Evolutionary conservation across 2,888 invertebrate genomes (phyloP), one percentile per base, ranked within the genome.

Genomic region (Eupithecia pulchellata): DNA sequence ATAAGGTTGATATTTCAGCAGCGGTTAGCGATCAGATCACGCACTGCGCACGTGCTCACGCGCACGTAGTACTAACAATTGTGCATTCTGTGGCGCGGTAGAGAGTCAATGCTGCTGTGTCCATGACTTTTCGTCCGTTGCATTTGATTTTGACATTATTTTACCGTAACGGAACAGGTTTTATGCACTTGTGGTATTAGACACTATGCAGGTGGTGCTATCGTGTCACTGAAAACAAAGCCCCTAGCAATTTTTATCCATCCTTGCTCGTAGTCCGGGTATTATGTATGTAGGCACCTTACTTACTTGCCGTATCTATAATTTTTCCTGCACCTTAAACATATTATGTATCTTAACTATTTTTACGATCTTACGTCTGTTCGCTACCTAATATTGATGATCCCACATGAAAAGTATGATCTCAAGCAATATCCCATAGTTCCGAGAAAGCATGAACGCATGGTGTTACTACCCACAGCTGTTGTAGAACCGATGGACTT

Each of bases 401-500:
- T 47, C n/a, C n/a, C 11, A 52, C 25, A 52, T 13, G 5, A 13
- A 52, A 25, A 13, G 4, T 4, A 47, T 0, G 20, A 25, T 29
- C n/a, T 32, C 20, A 34, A 11, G 13, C n/a, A 13, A 32, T 25
- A 20, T 34, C 13, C 13, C 25, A 61, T 20, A 20, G 13, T 20
- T 61, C 61, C 34, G 1, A 34, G 4, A 61, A 61, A n/a, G 14
- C 4, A 1, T 20, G 20, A 25, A 11, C 13, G 32, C 14, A 64
- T 73, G 73, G 73, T 36, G 36, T 47, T 14, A 32, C 67, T 65
- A 64, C 34, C 84, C 86, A 89, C 91, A 92, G 91, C 91, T 90
- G 91, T 87, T 87, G 83, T 83, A 81, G 79, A 81, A 81, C 81
- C 81, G 81, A 79, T 85, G 91, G 92, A 93, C 93, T 93, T 93